Evolutionary conservation across 2,888 invertebrate species (phyloP), one percentile per base, ranked within the genome.

Genomic region (Sarcophaga subvicina): DNA sequence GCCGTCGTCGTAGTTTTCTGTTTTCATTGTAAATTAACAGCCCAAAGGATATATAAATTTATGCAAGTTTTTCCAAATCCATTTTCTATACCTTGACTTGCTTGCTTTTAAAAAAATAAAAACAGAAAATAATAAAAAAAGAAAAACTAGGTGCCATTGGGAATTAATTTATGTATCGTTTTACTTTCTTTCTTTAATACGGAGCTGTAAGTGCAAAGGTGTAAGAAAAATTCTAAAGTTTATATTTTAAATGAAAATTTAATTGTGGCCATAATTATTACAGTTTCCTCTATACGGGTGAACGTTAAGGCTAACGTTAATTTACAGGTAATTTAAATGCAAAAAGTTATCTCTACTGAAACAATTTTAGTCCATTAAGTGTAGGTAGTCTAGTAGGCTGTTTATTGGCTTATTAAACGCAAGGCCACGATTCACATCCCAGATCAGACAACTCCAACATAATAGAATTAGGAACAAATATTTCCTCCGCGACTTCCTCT

Each of bases 21-120:
- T 22, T 22, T 22, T 22, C 22, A 49, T 67, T 78, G 67, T 62
- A 45, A 83, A 78, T 59, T 70, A 84, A 66, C 76, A 84, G 80
- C 76, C 80, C 64, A 85, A 77, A 80, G 84, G 80, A 80, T 80
- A 64, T 71, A 80, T 84, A 84, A 84, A 84, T 80, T 80, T 62
- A 25, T 49, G 27, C 14, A 84, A 80, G 27, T 79, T 70, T 84
- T 75, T 69, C 45, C 20, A 70, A 80, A 71, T 75, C 64, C 64
- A n/a, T 60, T 75, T 76, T 71, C 76, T 80, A 67, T 78, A 72
- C 6, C 27, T 49, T 2, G 37, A 10, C 37, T 37, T 37, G 8
- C 37, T 37, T 37, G 37, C 37, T 10, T 37, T 37, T 37, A 37
- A 8, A 10, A 8, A 10, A 37, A n/a, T 63, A 8, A 10, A 37